A percentile compares a stretch with the other conserved stretches of the same genome.
Evolutionary conservation across 2,888 invertebrate species (phyloP).

Genomic region (Tetranychus piercei): DNA sequence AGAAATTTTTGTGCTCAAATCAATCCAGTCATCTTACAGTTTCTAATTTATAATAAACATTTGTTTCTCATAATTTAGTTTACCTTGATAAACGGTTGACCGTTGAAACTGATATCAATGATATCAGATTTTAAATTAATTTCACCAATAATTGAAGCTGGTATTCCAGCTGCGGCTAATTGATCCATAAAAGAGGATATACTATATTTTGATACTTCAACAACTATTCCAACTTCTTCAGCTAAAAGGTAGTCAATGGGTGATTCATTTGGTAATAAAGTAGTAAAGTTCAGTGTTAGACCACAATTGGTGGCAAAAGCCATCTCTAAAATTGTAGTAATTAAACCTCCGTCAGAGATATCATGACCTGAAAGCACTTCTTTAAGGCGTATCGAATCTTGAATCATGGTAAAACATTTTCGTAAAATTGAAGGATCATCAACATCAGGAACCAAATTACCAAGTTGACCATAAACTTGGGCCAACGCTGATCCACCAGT

Average conservation of each 20-base stretch:
- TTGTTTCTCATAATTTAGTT: neutral
- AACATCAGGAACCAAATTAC: conserved; percentile 59
- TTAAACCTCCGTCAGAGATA: conserved; percentile 83
- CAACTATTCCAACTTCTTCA: conserved; percentile 67
- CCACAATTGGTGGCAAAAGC: conserved; percentile 80
- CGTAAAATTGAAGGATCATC: conserved; percentile 48
- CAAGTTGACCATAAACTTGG: conserved; percentile 69
- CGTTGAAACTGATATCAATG: conserved; percentile 41
- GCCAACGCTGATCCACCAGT: conserved; percentile 82
- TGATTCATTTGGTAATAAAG: conserved; percentile 12
- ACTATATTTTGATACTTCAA: conserved; percentile 47
- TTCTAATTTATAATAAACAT: neutral
- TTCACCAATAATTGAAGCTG: conserved; percentile 47
- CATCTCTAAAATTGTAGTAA: conserved; percentile 82
- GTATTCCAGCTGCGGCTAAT: conserved; percentile 44
- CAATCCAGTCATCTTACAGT: neutral
- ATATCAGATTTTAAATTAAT: conserved; percentile 9
- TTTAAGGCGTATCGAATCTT: conserved; percentile 54
- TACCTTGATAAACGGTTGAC: conserved; percentile 42
- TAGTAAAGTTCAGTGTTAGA: conserved; percentile 35
- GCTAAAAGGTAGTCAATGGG: conserved; percentile 53
- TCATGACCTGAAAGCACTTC: conserved; percentile 72
- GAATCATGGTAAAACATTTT: conserved; percentile 61
- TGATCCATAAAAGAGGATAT: conserved; percentile 42
- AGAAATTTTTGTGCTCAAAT: neutral